These are phyloP conservation scores for Invenusta paracnida DNA, from an alignment of 2,888 invertebrate species.

Conservation along the genomic window DNA sequence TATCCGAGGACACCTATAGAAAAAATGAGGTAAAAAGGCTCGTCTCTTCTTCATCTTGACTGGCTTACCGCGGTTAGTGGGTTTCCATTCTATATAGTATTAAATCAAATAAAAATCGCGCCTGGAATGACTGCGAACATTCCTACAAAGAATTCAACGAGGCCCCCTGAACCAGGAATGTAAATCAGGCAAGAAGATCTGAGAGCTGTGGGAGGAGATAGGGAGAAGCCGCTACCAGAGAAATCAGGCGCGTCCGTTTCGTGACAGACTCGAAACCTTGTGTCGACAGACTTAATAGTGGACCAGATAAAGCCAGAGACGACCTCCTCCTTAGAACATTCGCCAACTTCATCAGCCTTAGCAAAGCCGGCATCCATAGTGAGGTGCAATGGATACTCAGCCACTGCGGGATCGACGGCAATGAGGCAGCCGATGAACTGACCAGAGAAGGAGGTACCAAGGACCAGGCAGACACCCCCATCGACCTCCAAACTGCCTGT, in stretches of 20 bases:
- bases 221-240: neutral
- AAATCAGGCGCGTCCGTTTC: neutral
- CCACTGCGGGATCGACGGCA: neutral
- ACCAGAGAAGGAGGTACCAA: neutral
- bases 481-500: neutral
- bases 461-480: neutral
- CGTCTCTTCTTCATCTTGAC: no score
- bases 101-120: no score
- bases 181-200: no score
- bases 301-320: neutral
- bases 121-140: no score
- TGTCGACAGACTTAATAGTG: neutral
- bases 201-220: no score
- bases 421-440: neutral
- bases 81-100: no score
- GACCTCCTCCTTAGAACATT: neutral
- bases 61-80: no score
- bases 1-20: no score
- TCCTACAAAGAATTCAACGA: no score
- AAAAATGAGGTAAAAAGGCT: no score
- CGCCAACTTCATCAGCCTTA: neutral
- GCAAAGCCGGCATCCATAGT: neutral
- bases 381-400: neutral
- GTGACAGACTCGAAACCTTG: neutral
- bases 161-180: no score